Evolutionary conservation across 2,797 vertebrate species (phyloP), one percentile per base, ranked within the genome.

Genomic region (Coilia nasus): DNA sequence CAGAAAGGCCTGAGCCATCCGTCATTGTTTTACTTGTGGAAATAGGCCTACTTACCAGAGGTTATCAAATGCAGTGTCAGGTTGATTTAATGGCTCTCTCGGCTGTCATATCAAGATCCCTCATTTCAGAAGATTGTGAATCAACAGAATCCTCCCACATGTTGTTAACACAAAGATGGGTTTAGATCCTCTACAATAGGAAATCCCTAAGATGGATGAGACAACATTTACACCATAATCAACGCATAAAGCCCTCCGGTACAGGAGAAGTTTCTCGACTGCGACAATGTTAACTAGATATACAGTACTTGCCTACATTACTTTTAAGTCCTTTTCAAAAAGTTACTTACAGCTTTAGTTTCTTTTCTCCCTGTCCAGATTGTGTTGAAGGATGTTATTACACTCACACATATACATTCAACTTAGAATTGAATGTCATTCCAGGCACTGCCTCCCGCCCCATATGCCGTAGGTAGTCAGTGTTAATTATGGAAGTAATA

Each of bases 21-120:
- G 88, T 92, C 86, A 93, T 89, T 78, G 78, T 93, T 91, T 89
- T 81, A 90, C 88, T 89, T 7, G 56, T 87, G 86, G 57, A 88
- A 88, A 87, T 47, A 64, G 87, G 89, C 87, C 91, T 87, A 85
- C 80, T 85, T 90, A 87, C 83, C 83, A 88, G 90, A 90, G 56
- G 85, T 90, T 91, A 91, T 89, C 88, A 83, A 90, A 90, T 84
- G 86, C 83, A 88, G 44, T 85, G 86, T 83, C 86, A 88, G 87
- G 81, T 83, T 86, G 85, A 91, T 91, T 90, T 90, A 87, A 87
- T 81, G 81, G 86, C 14, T 44, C 83, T 44, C 83, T 59, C 59
- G 59, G 47, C 57, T 84, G 67, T 54, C 78, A 81, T 87, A 80
- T 84, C 44, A 83, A 85, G 81, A 89, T 84, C 86, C 86, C 25